Evolutionary conservation across 2,113 vertebrate genomes (phyloP).

Genomic region (Apodemus speciosus): DNA sequence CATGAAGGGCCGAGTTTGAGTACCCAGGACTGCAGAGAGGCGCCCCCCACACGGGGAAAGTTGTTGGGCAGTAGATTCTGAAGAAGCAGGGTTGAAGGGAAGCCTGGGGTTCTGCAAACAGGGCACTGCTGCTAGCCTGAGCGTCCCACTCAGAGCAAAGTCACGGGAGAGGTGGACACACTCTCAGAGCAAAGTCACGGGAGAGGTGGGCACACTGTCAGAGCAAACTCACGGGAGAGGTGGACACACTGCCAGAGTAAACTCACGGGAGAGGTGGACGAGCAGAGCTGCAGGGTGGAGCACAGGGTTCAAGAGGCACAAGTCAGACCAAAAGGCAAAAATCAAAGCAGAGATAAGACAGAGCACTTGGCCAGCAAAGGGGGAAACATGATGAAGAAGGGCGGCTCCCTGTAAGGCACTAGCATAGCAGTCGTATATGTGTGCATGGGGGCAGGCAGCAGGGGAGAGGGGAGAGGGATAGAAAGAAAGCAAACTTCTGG

Average conservation of each 20-base stretch:
- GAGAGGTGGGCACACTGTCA: too few species aligned
- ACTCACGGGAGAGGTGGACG: not conserved
- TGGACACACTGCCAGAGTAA: not conserved
- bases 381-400: not conserved
- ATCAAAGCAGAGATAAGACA: not conserved
- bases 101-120: not conserved
- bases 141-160: not conserved
- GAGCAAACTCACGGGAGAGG: too few species aligned
- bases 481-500: not conserved
- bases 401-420: not conserved
- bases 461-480: not conserved
- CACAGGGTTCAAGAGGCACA: not conserved
- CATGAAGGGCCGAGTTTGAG: not conserved
- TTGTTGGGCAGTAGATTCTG: not conserved
- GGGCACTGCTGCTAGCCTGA: not conserved
- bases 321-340: not conserved
- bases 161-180: not conserved
- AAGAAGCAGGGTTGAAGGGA: not conserved
- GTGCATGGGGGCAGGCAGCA: not conserved
- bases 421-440: not conserved
- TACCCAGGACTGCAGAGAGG: not conserved
- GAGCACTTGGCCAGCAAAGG: not conserved
- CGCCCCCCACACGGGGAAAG: not conserved
- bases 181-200: too few species aligned
- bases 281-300: not conserved